Percentiles rank a stretch among this genome's conserved stretches.
phyloP scores from a whole-genome alignment of 2,113 vertebrate genomes.

The Sceloporus undulatus region DNA sequence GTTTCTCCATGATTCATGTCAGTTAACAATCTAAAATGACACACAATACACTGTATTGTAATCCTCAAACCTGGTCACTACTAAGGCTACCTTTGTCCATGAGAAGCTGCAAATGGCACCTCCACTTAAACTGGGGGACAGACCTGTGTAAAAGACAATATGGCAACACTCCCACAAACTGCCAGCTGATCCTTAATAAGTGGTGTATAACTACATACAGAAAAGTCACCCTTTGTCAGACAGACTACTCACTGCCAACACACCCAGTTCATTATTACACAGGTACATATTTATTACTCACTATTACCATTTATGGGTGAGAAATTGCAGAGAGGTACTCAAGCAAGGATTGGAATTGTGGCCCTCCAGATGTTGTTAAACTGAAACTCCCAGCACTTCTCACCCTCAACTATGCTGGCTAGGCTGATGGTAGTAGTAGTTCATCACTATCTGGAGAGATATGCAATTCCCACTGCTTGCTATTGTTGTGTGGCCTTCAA shows the following conservation, averaged over 20 bases:
- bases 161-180: background rate
- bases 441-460: no score
- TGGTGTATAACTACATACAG: background rate
- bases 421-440: no score
- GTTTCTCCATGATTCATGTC: background rate
- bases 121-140: background rate
- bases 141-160: background rate
- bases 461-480: no score
- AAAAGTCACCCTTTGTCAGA: background rate
- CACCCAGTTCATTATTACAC: background rate
- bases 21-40: background rate
- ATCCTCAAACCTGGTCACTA: no score
- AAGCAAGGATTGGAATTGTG: no score
- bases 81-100: background rate
- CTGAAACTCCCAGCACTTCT: no score
- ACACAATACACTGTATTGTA: no score
- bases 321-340: background rate
- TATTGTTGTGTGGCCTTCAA: no score
- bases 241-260: background rate
- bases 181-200: background rate
- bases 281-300: no score
- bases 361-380: no score
- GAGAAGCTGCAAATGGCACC: background rate
- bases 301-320: background rate
- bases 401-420: no score